Evolutionary conservation across 2,888 invertebrate species (phyloP).

Genomic region (Tetropium fuscum): DNA sequence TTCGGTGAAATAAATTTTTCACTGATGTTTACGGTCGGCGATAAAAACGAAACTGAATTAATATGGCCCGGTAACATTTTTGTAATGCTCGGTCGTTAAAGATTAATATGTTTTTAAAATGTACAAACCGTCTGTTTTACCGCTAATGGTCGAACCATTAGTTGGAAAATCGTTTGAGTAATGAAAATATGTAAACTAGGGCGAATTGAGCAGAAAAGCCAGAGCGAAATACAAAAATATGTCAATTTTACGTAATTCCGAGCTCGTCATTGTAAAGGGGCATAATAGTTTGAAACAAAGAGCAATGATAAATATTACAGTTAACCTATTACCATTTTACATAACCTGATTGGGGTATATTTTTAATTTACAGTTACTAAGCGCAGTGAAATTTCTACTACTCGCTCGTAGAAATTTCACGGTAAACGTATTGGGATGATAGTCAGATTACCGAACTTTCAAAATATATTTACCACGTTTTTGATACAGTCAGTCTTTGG

Average conservation of each 20-base stretch:
- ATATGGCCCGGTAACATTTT: not conserved
- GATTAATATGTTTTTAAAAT: constrained; percentile 8
- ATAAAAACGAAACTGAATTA: not conserved
- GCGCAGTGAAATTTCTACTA: no score
- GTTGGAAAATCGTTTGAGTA: constrained; percentile 1
- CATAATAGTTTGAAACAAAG: constrained; percentile 9
- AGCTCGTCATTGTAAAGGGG: no score
- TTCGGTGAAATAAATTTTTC: not conserved
- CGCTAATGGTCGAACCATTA: constrained; percentile 8
- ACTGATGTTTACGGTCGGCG: not conserved
- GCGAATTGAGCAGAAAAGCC: no score
- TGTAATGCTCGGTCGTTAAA: not conserved
- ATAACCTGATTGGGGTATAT: not conserved
- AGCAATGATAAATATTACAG: constrained; percentile 10
- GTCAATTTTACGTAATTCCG: constrained; percentile 15
- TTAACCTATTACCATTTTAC: not conserved
- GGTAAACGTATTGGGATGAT: no score
- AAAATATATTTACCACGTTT: no score
- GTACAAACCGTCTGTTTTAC: not conserved
- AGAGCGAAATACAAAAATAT: constrained; percentile 7
- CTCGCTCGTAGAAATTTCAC: no score
- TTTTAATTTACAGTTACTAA: not conserved
- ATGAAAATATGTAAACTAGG: constrained; percentile 5
- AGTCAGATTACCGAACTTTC: no score
- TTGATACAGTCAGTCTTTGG: no score